Base-by-base conservation (phyloP, 2,888 invertebrate species). In the Eudemis profundana region DNA sequence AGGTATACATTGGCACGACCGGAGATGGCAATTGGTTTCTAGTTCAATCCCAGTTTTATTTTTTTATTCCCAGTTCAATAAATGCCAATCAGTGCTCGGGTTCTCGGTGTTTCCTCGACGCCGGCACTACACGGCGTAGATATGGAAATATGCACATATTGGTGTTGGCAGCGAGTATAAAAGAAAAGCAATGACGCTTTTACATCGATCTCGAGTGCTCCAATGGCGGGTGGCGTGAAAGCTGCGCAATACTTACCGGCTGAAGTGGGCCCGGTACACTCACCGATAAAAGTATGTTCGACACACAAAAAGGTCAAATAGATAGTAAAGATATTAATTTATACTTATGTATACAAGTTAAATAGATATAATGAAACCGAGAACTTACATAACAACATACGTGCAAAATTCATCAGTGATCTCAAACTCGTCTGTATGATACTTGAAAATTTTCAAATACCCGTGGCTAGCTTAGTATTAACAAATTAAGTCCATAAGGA, bases 61-160 rank as follows among this genome's bases (percentile, higher is more conserved):
- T 57, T 50, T 65, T 65, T 60, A 60, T 53, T 53, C 59, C 60
- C 46, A 53, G 65, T 60, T 47, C 51, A 60, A 51, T 60, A 65
- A 46, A 65, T 65, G 64, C 57, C 64, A 64, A 59, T 64, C 64
- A 64, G 36, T 42, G 50, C 27, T 19, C 33, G 12, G 57, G 44
- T n/a, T 4, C 19, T 40, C 51, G 42, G 42, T 56, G 49, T 49
- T 63, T 50, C 42, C 38, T 51, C 57, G 49, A 33, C 56, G 21
- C 15, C 51, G 2, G 17, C 10, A 17, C 21, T 59, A 47, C 51
- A 40, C 19, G 47, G 36, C 40, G 40, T 27, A 36, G 44, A 51
- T 42, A 64, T 50, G 38, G 46, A 59, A 44, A 65, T 65, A 60
- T 60, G 53, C 53, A 46, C 47, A 60, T 51, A 51, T 59, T 42